These are phyloP conservation scores for Nipponia nippon DNA, from an alignment of 2,113 vertebrate species.

Conservation along the genomic window DNA sequence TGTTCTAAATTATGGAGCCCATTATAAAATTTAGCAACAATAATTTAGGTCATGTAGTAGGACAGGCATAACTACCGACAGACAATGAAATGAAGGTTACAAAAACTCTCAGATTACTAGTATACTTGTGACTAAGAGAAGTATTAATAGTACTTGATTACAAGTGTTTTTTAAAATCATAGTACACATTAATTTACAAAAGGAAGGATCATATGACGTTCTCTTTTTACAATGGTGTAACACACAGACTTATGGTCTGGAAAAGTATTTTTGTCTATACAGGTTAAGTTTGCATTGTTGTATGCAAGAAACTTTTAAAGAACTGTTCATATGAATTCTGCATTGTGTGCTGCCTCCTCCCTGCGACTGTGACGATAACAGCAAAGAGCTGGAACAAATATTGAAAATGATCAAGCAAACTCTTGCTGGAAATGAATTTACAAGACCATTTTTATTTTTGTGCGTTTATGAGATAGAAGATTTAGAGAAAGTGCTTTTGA, in stretches of 20 bases:
- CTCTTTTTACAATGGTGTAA: not conserved
- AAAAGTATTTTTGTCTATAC: not conserved
- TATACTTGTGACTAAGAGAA: not conserved
- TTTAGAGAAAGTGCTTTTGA: not conserved
- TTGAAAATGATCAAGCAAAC: not conserved
- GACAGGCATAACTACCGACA: not conserved
- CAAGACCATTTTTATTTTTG: not conserved
- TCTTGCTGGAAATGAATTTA: not conserved
- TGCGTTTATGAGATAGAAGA: not conserved
- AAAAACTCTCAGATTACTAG: not conserved
- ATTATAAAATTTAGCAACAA: not conserved
- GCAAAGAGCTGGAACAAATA: not conserved
- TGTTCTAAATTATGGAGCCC: not conserved
- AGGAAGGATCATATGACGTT: not conserved
- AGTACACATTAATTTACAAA: not conserved
- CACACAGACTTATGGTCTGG: rapidly evolving
- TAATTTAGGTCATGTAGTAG: not conserved
- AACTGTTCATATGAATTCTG: not conserved
- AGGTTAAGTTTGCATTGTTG: not conserved
- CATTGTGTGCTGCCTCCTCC: not conserved
- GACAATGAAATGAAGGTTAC: not conserved
- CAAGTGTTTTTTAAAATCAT: not conserved
- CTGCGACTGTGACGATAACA: not conserved
- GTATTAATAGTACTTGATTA: not conserved
- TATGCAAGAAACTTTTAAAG: not conserved